Base-by-base conservation (phyloP, 92 coral and sea anemone genomes). In the Pocillopora meandrina region DNA sequence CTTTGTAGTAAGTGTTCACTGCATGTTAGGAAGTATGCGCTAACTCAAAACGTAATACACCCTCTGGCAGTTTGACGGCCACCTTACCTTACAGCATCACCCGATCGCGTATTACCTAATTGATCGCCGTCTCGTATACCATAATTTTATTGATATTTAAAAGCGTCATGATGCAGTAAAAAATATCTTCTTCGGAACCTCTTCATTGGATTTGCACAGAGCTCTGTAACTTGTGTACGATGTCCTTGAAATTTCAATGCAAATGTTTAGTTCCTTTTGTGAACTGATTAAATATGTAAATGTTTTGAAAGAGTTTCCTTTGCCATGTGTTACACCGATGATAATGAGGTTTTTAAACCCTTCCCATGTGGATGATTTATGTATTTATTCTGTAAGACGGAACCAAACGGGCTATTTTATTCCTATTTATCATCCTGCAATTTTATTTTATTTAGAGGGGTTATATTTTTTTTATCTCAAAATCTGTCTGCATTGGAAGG, bases 381-480 rank as follows among this genome's bases (percentile, higher is more conserved):
- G 64, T 8, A 58, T 56, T 69, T 56, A 78, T 78, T 78, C 72
- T 57, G 12, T n/a, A 52, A 55, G 55, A 36, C 14, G 60, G 52
- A 42, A 42, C 52, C 8, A 7, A 42, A 7, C 8, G 0, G 4
- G 52, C 52, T 42, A 42, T 42, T 42, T 42, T 42, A 42, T 42
- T 42, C 52, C 52, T 3, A 7, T 42, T 42, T 42, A 42, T 42
- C 52, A 7, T 42, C 52, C 52, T 42, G 69, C 47, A 73, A 18
- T 36, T 59, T 67, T 67, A 18, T 36, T 59, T 55, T 67, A 67
- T 80, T 71, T 70, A 13, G 69, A 34, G 12, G 12, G 74, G 70
- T 81, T 71, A 81, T 71, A 81, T 81, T 70, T 81, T 26, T 81
- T 71, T 81, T 81, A 49, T 57, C 84, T 11, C 18, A 71, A 81